phyloP scores from a whole-genome alignment of 2,888 invertebrate species.

The Mayetiola destructor region DNA sequence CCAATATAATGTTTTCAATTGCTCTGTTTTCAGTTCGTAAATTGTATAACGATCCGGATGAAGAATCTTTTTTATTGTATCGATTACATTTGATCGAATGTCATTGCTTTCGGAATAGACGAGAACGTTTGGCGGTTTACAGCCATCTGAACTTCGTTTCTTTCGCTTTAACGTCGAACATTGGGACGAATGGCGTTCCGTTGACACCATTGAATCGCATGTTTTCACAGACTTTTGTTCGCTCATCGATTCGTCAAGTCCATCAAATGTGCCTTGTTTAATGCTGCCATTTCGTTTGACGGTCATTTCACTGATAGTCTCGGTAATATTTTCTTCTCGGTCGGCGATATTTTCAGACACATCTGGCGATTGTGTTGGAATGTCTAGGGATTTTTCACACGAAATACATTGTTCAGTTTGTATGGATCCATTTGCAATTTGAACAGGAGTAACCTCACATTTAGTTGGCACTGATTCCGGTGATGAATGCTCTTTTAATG shows the following conservation, averaged over 20 bases:
- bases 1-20: slow-evolving; percentile 31
- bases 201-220: slow-evolving; percentile 18
- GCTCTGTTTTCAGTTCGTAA: slow-evolving; percentile 41
- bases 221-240: slow-evolving; percentile 5
- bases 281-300: background rate
- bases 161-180: slow-evolving; percentile 28
- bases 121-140: slow-evolving; percentile 66
- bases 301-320: background rate
- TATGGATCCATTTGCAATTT: background rate
- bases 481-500: background rate
- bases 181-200: slow-evolving; percentile 16
- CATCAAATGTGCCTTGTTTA: background rate
- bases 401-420: background rate
- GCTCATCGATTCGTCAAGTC: background rate
- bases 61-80: slow-evolving; percentile 50
- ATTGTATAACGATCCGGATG: slow-evolving; percentile 55
- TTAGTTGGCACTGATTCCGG: background rate
- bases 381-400: background rate
- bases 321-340: background rate
- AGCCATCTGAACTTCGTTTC: slow-evolving; percentile 27
- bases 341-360: background rate
- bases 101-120: slow-evolving; percentile 66
- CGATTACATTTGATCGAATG: slow-evolving; percentile 58
- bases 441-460: background rate
- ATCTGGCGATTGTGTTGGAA: background rate